Conservation (phyloP, 2,113 vertebrate species). For the Phaethon lepturus region DNA sequence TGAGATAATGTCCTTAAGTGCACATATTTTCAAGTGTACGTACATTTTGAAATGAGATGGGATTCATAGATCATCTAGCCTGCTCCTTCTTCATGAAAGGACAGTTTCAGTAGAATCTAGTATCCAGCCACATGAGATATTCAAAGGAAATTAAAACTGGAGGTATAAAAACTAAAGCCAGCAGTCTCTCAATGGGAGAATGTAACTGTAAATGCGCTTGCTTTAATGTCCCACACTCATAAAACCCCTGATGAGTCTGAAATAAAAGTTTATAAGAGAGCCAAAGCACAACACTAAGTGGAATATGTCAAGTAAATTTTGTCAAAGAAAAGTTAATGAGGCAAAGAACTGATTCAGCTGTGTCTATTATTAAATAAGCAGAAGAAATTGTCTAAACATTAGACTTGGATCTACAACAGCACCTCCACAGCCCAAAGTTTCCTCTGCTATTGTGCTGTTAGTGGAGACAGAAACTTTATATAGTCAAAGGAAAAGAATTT, state of each 20-base stretch:
- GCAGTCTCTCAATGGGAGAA: not conserved
- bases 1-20: not conserved
- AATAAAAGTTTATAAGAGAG: not conserved
- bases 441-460: not conserved
- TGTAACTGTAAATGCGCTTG: not conserved
- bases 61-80: not conserved
- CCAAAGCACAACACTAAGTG: not conserved
- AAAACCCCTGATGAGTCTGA: not conserved
- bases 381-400: slow-evolving; percentile 30
- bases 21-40: not conserved
- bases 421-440: not conserved
- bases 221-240: not conserved
- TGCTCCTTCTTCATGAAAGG: not conserved
- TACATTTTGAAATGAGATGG: not conserved
- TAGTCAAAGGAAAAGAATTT: not conserved
- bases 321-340: slow-evolving; percentile 28
- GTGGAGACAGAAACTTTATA: not conserved
- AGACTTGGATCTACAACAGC: not conserved
- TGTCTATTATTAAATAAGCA: slow-evolving; percentile 49
- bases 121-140: not conserved
- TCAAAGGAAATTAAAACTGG: not conserved
- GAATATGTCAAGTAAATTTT: not conserved
- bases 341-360: not conserved
- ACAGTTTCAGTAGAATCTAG: not conserved
- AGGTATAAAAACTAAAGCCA: not conserved